Evolutionary conservation across 2,113 vertebrate genomes (phyloP).

Genomic region (Hemibates koningsi): DNA sequence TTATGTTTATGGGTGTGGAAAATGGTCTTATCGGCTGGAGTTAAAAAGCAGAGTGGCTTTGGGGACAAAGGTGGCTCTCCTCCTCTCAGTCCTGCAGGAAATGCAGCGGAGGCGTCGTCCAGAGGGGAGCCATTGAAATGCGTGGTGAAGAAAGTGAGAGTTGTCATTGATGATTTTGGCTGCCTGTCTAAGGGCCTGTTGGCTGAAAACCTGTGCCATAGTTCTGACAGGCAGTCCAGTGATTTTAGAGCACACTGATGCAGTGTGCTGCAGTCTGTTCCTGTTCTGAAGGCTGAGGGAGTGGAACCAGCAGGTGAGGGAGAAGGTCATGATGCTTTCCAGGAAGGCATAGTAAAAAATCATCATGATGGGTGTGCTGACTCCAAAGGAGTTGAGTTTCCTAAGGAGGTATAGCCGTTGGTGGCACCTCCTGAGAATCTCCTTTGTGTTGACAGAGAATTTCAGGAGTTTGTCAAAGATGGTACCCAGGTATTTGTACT

Average conservation of each 20-base stretch:
- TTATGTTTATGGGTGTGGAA: background rate
- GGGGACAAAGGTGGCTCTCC: background rate
- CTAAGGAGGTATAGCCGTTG: background rate
- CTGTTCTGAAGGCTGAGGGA: background rate
- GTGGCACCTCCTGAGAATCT: background rate
- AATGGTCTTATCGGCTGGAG: background rate
- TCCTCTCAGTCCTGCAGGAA: background rate
- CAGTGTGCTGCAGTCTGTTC: background rate
- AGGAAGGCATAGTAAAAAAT: background rate
- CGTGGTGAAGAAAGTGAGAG: background rate
- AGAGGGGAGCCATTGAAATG: background rate
- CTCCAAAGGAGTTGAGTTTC: background rate
- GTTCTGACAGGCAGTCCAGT: background rate
- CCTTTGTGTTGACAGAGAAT: rapidly evolving
- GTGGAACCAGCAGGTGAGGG: rapidly evolving
- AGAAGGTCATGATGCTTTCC: background rate
- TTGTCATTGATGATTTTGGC: rapidly evolving
- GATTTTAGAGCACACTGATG: background rate
- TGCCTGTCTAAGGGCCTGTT: background rate
- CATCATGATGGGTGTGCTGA: background rate
- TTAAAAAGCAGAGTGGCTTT: background rate
- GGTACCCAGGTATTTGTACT: background rate
- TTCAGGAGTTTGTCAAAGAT: background rate
- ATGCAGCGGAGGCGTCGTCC: rapidly evolving
- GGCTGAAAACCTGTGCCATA: background rate